A percentile compares a stretch with the other conserved stretches of the same genome.
These are phyloP conservation scores for Sparus aurata DNA, from an alignment of 2,797 vertebrate species.

Conservation along the genomic window DNA sequence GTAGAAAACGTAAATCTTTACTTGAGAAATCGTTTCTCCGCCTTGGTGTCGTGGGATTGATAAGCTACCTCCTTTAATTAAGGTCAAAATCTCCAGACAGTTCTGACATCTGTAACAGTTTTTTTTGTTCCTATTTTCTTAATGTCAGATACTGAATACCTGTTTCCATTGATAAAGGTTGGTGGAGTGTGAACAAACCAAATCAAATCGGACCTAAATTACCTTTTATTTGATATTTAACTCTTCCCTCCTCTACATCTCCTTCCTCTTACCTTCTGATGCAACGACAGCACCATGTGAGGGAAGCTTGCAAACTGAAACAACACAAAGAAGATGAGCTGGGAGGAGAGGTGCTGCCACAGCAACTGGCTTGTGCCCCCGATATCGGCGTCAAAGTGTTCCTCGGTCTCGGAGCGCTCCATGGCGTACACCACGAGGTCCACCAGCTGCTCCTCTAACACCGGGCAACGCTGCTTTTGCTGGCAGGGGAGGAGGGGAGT, in stretches of 20 bases:
- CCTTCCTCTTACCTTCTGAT: slow-evolving; percentile 93
- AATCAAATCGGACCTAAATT: neutral
- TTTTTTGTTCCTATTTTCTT: neutral
- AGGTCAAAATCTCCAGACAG: neutral
- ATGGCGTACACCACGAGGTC: slow-evolving; percentile 99
- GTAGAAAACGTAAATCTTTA: neutral
- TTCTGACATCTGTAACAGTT: neutral
- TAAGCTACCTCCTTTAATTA: neutral
- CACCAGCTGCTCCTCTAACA: slow-evolving; percentile 99
- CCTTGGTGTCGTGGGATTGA: neutral
- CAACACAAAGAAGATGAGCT: slow-evolving; percentile 99
- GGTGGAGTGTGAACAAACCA: no score
- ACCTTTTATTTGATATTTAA: neutral
- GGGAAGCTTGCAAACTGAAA: slow-evolving; percentile 99
- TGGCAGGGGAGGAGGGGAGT: slow-evolving; percentile 80
- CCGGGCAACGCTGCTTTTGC: slow-evolving; percentile 99
- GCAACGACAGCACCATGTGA: slow-evolving; percentile 98
- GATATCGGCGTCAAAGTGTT: slow-evolving; percentile 93
- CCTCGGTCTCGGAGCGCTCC: slow-evolving; percentile 98
- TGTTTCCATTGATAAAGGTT: no score
- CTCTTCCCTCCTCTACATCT: neutral
- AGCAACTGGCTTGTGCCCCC: slow-evolving; percentile 98
- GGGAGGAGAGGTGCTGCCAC: slow-evolving; percentile 99
- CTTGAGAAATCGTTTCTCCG: neutral
- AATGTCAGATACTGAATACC: neutral